These are phyloP conservation scores for Pao palembangensis DNA, from an alignment of 2,113 vertebrate genomes.

Conservation along the genomic window DNA sequence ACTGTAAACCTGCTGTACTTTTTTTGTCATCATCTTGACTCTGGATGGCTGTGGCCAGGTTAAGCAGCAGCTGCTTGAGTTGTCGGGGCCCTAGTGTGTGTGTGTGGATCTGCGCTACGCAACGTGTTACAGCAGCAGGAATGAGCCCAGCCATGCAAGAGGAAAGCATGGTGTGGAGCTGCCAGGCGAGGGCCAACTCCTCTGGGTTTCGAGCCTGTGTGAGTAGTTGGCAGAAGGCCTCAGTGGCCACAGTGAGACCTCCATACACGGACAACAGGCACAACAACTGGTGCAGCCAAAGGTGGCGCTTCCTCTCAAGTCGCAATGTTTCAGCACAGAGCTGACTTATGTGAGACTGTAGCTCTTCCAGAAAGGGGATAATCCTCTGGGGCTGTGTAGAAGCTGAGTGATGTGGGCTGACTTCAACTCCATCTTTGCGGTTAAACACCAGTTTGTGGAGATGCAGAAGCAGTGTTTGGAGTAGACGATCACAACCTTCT, in stretches of 20 bases:
- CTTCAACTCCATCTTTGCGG: slow-evolving; percentile 68
- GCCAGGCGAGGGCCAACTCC: slow-evolving; percentile 85
- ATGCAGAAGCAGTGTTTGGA: slow-evolving; percentile 87
- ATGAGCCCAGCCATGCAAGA: slow-evolving; percentile 82
- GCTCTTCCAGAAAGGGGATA: slow-evolving; percentile 86
- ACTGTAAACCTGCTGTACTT: slow-evolving; percentile 52
- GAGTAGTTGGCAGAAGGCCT: slow-evolving; percentile 85
- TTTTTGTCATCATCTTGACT: slow-evolving; percentile 75
- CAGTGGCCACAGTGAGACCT: slow-evolving; percentile 82
- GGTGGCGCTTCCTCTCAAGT: slow-evolving; percentile 85
- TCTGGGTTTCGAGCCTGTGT: slow-evolving; percentile 81
- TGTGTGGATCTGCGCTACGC: slow-evolving; percentile 84
- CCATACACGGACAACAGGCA: slow-evolving; percentile 85
- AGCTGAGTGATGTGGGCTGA: slow-evolving; percentile 44
- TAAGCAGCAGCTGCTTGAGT: slow-evolving; percentile 78
- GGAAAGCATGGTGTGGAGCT: slow-evolving; percentile 83
- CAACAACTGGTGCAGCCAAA: slow-evolving; percentile 91
- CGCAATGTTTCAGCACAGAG: slow-evolving; percentile 84
- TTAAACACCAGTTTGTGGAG: slow-evolving; percentile 90
- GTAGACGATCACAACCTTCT: slow-evolving; percentile 87
- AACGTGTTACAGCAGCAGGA: slow-evolving; percentile 77
- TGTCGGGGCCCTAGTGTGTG: slow-evolving; percentile 77
- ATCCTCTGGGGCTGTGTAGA: slow-evolving; percentile 67
- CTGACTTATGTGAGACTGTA: slow-evolving; percentile 80
- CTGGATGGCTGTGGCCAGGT: slow-evolving; percentile 79